Base-by-base conservation (phyloP, 2,888 invertebrate species). In the Torymus auratus region DNA sequence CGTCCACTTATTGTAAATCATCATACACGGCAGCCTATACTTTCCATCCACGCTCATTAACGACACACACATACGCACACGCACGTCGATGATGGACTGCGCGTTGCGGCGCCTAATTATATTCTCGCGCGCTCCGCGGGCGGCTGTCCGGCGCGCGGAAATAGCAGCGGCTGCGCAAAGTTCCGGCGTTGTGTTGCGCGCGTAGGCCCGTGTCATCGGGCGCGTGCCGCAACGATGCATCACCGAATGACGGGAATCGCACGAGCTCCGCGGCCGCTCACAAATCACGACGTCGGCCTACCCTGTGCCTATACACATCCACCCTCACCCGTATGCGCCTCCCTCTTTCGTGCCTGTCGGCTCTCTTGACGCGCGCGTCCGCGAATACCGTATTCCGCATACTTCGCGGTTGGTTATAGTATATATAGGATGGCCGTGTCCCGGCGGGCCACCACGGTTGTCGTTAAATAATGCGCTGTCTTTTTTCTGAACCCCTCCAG, bases 171-270 rank as follows among this genome's bases (percentile, higher is more conserved):
- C 56, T 56, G 55, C 56, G 77, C 53, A 23, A 64, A 71, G 77
- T 70, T 77, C 77, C 64, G 77, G 41, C 41, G 41, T 41, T 41
- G 41, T 41, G n/a, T n/a, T n/a, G n/a, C 7, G 7, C 41, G 41
- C 41, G 62, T 65, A 84, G 85, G 87, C 86, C 85, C 76, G 85
- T 85, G 89, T 88, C 88, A 88, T 87, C 86, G 84, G 80, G 83
- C 75, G 88, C 88, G 87, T 88, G 88, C 86, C 87, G 88, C 88
- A 87, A 85, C 88, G 87, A 89, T 89, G 89, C 87, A 89, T 89
- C 89, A 88, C 86, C 83, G 85, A 87, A 88, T 86, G 89, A 89
- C 81, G 83, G 41, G 53, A 52, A 55, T 68, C 55, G 70, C 41
- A 55, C 76, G 78, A 41, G 41, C 41, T 41, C 41, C 41, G 41